phyloP scores from a whole-genome alignment of 2,113 vertebrate genomes.

The Malurus elegans region DNA sequence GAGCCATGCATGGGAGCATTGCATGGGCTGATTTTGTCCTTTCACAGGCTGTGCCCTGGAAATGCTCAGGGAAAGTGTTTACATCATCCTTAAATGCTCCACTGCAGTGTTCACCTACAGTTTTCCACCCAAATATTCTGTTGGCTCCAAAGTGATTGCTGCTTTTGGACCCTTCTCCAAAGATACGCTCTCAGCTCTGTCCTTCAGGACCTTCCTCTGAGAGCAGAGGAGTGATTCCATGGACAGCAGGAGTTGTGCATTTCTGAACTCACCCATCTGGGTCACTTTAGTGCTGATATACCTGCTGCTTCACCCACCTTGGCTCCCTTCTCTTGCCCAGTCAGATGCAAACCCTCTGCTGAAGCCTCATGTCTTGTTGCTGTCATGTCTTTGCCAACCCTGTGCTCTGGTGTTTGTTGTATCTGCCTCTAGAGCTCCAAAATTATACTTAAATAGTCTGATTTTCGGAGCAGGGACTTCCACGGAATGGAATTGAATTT shows the following conservation, averaged over 20 bases:
- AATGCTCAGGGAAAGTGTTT: neutral
- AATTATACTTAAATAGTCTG: neutral
- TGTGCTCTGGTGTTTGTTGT: neutral
- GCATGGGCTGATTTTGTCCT: neutral
- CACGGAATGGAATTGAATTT: neutral
- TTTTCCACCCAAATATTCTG: neutral
- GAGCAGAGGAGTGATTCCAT: neutral
- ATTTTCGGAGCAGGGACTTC: neutral
- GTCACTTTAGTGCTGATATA: fast-evolving
- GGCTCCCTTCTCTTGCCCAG: neutral
- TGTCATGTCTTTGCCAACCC: neutral
- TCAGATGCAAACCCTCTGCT: neutral
- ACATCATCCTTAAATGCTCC: neutral
- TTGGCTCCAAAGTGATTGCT: neutral
- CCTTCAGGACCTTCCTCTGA: neutral
- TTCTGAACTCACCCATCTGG: neutral
- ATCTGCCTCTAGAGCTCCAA: neutral
- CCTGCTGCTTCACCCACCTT: neutral
- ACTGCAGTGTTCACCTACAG: neutral
- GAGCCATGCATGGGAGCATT: neutral
- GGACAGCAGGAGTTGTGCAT: neutral
- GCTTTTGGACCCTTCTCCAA: neutral
- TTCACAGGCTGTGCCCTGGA: neutral
- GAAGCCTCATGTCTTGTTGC: neutral
- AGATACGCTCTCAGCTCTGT: neutral